Base-by-base conservation (phyloP, 2,113 vertebrate genomes). In the Charadrius vociferus region DNA sequence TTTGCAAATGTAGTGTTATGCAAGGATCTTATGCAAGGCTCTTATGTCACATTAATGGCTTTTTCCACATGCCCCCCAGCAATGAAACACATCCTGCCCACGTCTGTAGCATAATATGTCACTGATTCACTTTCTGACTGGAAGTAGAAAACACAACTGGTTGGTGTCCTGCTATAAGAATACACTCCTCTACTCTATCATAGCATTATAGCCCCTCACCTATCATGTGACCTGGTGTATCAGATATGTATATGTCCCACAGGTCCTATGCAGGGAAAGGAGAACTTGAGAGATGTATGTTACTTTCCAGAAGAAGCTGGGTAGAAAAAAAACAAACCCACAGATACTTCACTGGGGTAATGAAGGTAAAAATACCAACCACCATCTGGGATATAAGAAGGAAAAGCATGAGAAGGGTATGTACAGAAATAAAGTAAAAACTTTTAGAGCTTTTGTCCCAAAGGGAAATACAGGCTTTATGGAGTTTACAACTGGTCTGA, bases 401-500 rank as follows among this genome's bases (percentile, higher is more conserved):
- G 22, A 65, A 55, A 88, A 65, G 68, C 49, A 43, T 19, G 14
- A 81, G 67, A 71, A 67, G 12, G 5, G 19, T 56, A 36, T 39
- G 5, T 81, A n/a, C 7, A 27, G 47, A 67, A 80, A 86, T 34
- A 95, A 71, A 87, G 6, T 71, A 62, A 93, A 91, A 81, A 8
- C 23, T 93, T 96, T n/a, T 47, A 81, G 37, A 61, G 9, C 12
- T 92, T 96, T 91, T 84, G 26, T 58, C 55, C 43, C 4, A 7
- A 77, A 75, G 29, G 75, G 53, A 82, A 95, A 86, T 86, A 61
- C 4, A 95, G 47, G 72, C 72, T 94, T 98, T 63, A 65, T 53
- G 90, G 80, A 63, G 27, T 96, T 96, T 85, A 95, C 66, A 93
- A 63, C 77, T 73, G 55, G 8, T 53, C 41, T 82, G 41, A 94